phyloP scores from a whole-genome alignment of 2,797 vertebrate genomes.

The Anas georgica region DNA sequence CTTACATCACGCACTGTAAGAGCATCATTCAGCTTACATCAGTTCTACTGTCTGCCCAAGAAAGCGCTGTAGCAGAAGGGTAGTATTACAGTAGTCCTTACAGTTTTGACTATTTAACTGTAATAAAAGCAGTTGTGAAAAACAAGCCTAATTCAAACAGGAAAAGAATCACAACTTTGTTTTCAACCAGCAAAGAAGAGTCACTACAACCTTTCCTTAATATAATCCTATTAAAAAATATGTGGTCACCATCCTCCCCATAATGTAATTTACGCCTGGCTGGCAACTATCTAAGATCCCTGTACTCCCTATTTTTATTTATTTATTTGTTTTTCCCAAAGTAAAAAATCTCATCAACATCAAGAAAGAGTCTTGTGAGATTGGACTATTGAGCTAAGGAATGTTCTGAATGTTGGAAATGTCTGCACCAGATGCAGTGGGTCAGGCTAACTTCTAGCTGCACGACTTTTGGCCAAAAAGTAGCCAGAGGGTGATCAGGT shows the following conservation, averaged over 20 bases:
- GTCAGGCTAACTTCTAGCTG: background rate
- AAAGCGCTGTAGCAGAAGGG: background rate
- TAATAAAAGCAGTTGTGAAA: background rate
- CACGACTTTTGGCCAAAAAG: background rate
- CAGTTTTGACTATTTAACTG: background rate
- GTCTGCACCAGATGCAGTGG: fast-evolving
- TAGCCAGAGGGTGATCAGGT: background rate
- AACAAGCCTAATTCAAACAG: background rate
- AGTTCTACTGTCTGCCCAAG: background rate
- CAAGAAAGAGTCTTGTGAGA: background rate
- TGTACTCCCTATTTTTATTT: background rate
- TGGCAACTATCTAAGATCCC: background rate
- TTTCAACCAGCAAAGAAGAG: background rate
- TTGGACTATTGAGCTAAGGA: background rate
- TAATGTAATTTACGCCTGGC: background rate
- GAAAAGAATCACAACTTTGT: background rate
- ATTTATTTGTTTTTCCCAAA: background rate
- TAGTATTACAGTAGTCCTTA: background rate
- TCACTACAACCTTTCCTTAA: background rate
- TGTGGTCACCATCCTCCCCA: too few relatives aligned
- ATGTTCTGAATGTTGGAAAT: background rate
- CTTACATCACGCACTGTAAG: background rate
- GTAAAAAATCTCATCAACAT: background rate
- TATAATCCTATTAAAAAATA: background rate
- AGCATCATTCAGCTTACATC: background rate